Conservation (phyloP, 2,888 invertebrate species). For the Apantesis nais region DNA sequence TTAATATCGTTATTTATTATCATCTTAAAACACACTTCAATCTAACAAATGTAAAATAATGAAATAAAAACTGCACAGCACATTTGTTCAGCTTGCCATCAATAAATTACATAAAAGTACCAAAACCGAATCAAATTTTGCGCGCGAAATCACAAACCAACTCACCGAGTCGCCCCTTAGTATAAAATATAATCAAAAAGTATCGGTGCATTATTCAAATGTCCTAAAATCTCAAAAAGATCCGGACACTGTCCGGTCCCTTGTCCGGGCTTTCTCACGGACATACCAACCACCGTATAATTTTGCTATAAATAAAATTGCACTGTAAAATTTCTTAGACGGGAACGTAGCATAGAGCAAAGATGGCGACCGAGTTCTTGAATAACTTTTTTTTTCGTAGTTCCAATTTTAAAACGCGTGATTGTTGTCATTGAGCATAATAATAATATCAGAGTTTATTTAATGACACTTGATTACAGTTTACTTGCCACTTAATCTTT, state of each 20-base stretch:
- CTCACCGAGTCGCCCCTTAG: constrained; percentile 20
- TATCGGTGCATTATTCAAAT: constrained; percentile 53
- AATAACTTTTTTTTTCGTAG: not conserved
- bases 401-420: not conserved
- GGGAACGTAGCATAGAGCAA: constrained; percentile 40
- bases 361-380: constrained; percentile 43
- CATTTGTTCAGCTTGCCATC: not conserved
- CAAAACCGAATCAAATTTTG: constrained; percentile 9
- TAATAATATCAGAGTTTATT: not conserved
- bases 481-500: too few species aligned
- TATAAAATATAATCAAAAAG: constrained; percentile 32
- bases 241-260: constrained; percentile 28
- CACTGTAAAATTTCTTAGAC: constrained; percentile 78
- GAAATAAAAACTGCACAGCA: not conserved
- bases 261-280: constrained; percentile 68
- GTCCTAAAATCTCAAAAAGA: constrained; percentile 48
- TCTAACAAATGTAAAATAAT: not conserved
- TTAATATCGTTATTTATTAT: not conserved
- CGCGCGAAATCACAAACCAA: constrained; percentile 13
- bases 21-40: not conserved
- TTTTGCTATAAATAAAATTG: constrained; percentile 82
- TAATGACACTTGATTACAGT: not conserved
- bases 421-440: not conserved
- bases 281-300: constrained; percentile 67
- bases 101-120: not conserved